These are phyloP conservation scores for Parnassius mnemosyne DNA, from an alignment of 2,888 invertebrate species.

Conservation along the genomic window DNA sequence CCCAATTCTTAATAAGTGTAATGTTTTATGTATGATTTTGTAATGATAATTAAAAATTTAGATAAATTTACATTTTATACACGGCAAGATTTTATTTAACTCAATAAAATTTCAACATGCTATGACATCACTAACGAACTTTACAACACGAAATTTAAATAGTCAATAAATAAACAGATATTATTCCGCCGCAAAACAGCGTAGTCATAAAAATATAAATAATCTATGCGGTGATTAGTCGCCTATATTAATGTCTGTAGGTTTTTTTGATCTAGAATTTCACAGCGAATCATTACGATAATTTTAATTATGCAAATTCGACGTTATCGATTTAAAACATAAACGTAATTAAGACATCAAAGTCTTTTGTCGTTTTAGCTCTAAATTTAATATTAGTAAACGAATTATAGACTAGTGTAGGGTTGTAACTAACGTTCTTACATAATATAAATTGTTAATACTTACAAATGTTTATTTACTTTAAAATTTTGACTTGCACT, in stretches of 20 bases:
- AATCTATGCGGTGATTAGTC: slow-evolving; percentile 21
- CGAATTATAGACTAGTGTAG: background rate
- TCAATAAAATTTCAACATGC: slow-evolving; percentile 18
- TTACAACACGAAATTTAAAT: slow-evolving; percentile 16
- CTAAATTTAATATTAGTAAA: background rate
- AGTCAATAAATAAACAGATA: slow-evolving; percentile 23
- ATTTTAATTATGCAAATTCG: slow-evolving; percentile 15
- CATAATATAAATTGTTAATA: background rate
- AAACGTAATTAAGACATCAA: slow-evolving; percentile 21
- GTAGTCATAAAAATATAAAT: slow-evolving; percentile 24
- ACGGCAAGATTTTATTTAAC: slow-evolving; percentile 8
- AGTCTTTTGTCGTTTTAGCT: slow-evolving; percentile 18
- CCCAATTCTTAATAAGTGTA: too few species aligned
- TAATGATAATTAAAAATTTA: too few species aligned
- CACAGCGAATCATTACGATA: slow-evolving; percentile 17
- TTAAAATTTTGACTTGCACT: too few species aligned
- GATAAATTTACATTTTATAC: slow-evolving; percentile 17
- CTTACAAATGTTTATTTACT: too few species aligned
- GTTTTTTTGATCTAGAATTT: slow-evolving; percentile 10
- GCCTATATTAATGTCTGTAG: slow-evolving; percentile 12
- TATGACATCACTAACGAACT: slow-evolving; percentile 19
- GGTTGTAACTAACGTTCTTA: background rate
- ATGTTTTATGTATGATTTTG: too few species aligned
- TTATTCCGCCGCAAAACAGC: slow-evolving; percentile 20
- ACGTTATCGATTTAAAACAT: background rate